Evolutionary conservation across 2,113 vertebrate genomes (phyloP).

Genomic region (Pseudopodoces humilis): DNA sequence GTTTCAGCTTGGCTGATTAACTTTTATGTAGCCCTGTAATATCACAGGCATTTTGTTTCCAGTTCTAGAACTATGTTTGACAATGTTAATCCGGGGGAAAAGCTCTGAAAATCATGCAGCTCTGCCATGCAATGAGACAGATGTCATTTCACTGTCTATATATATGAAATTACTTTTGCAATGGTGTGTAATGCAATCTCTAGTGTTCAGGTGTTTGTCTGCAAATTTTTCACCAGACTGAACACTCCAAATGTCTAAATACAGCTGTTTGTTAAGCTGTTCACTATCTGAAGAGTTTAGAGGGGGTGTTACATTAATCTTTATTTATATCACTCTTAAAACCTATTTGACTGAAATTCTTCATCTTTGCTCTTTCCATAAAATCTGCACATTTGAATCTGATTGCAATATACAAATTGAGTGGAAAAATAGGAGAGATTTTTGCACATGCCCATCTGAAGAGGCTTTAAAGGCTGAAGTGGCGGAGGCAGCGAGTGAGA

Average conservation of each 20-base stretch:
- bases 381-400: background rate
- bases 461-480: background rate
- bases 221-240: background rate
- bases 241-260: background rate
- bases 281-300: background rate
- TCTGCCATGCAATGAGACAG: background rate
- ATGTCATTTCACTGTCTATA: background rate
- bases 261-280: background rate
- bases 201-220: background rate
- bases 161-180: background rate
- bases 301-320: accelerated
- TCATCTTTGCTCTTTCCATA: background rate
- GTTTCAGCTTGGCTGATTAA: background rate
- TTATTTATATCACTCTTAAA: background rate
- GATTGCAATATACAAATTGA: background rate
- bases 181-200: background rate
- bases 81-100: background rate
- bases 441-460: background rate
- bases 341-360: background rate
- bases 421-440: background rate
- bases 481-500: background rate
- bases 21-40: background rate
- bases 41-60: background rate
- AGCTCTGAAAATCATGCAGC: background rate
- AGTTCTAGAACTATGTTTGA: background rate